Evolutionary conservation across 2,888 invertebrate species (phyloP).

Genomic region (Cataglyphis cursor): DNA sequence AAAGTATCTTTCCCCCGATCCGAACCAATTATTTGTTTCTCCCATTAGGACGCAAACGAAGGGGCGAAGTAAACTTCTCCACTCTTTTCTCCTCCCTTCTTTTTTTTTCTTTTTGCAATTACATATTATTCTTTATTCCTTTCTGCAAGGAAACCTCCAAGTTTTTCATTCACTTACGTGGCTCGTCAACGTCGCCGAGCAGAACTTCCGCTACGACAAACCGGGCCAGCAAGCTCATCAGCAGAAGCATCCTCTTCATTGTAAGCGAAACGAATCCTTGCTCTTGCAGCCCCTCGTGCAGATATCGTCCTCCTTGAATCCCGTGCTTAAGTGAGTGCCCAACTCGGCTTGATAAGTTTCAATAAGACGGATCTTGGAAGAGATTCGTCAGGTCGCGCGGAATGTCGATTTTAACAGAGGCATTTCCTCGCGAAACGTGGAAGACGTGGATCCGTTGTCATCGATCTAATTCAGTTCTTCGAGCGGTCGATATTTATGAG

Average conservation of each 20-base stretch:
- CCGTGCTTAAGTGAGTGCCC: constrained; percentile 33
- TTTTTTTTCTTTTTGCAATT: background rate
- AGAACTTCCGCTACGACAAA: constrained; percentile 77
- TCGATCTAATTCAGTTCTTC: constrained; percentile 30
- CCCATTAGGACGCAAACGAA: constrained; percentile 26
- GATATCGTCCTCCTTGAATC: constrained; percentile 19
- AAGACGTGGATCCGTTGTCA: constrained; percentile 10
- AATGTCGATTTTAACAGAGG: constrained; percentile 17
- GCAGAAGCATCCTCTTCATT: constrained; percentile 76
- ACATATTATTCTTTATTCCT: constrained; percentile 25
- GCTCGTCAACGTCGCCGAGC: constrained; percentile 78
- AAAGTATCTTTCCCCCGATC: constrained; percentile 22
- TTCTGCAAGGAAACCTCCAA: background rate
- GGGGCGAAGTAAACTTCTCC: background rate
- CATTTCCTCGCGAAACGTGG: constrained; percentile 25
- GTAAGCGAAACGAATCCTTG: constrained; percentile 51
- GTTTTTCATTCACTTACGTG: constrained; percentile 78
- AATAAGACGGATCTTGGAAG: constrained; percentile 32
- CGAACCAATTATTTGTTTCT: constrained; percentile 46
- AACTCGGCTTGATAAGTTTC: constrained; percentile 51
- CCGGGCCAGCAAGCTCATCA: constrained; percentile 78
- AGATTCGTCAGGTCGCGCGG: constrained; percentile 41
- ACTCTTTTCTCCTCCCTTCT: background rate
- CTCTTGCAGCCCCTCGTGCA: background rate
- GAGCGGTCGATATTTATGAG: constrained; percentile 15